Conservation (phyloP, 30 jellyfish, hydroid and myxozoan genomes). For the Chrysaora quinquecirrha region DNA sequence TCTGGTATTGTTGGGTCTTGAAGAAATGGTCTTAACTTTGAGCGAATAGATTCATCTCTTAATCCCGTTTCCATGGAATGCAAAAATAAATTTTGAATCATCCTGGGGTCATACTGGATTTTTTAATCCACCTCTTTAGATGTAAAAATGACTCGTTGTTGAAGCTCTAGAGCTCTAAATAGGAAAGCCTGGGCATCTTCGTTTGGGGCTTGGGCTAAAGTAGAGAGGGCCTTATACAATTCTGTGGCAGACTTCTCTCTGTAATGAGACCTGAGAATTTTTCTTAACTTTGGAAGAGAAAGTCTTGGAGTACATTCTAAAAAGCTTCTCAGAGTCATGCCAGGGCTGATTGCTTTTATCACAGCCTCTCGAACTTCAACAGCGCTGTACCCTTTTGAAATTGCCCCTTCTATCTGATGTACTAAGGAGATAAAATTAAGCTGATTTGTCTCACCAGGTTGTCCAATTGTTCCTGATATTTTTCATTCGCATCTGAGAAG, state of each 20-base stretch:
- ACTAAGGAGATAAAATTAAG: slow-evolving; percentile 28
- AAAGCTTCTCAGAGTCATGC: slow-evolving; percentile 12
- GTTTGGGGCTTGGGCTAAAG: not conserved
- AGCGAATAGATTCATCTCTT: not conserved
- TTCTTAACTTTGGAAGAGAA: not conserved
- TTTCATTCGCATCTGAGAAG: slow-evolving; percentile 11
- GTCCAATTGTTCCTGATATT: slow-evolving; percentile 37
- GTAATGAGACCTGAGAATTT: no score
- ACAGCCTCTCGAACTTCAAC: slow-evolving; percentile 17
- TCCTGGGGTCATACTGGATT: not conserved
- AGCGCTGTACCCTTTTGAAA: slow-evolving; percentile 18
- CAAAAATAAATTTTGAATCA: not conserved
- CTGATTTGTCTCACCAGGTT: slow-evolving; percentile 28
- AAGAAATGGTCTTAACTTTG: not conserved
- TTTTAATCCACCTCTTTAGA: not conserved
- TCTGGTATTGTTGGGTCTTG: not conserved
- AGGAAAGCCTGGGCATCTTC: not conserved
- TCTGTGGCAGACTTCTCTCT: not conserved
- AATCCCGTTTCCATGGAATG: not conserved
- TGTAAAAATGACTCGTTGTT: not conserved
- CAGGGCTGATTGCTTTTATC: slow-evolving; percentile 3
- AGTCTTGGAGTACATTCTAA: no score
- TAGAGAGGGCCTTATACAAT: slow-evolving; percentile 6
- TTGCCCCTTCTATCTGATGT: slow-evolving; percentile 31
- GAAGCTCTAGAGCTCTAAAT: not conserved